These are phyloP conservation scores for Cichlasoma orientale DNA, from an alignment of 2,797 vertebrate species.

Conservation along the genomic window DNA sequence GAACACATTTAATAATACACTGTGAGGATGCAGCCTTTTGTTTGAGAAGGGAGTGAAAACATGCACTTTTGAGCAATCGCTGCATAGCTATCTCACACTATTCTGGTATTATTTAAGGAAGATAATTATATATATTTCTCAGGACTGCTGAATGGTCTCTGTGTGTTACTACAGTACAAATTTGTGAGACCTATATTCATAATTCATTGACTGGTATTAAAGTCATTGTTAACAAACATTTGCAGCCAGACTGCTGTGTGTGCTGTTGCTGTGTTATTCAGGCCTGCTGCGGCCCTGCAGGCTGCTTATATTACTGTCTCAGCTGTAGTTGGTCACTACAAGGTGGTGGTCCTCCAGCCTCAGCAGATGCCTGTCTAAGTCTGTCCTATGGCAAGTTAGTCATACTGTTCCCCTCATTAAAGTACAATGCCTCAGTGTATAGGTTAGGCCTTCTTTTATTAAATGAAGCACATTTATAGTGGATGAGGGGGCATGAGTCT, in stretches of 20 bases:
- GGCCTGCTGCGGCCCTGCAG: constrained; percentile 8
- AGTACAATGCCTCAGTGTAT: constrained; percentile 41
- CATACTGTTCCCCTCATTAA: constrained; percentile 56
- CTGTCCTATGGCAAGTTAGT: constrained; percentile 43
- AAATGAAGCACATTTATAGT: constrained; percentile 31
- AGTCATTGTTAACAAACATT: constrained; percentile 8
- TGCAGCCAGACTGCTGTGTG: constrained; percentile 5
- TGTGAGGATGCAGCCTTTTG: constrained; percentile 27
- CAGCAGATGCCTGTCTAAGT: constrained; percentile 56
- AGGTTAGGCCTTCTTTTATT: constrained; percentile 35
- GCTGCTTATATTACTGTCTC: constrained; percentile 30
- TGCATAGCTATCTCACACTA: neutral
- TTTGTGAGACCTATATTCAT: neutral
- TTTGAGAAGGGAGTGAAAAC: neutral
- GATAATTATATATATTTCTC: neutral
- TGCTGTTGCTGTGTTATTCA: constrained; percentile 20
- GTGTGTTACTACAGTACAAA: neutral
- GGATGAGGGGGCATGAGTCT: constrained; percentile 25
- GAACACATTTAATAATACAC: constrained; percentile 36
- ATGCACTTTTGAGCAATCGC: constrained; percentile 3
- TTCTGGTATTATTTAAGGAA: neutral
- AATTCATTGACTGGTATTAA: neutral
- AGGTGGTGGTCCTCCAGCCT: constrained; percentile 49
- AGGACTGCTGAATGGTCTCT: neutral
- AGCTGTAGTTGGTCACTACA: constrained; percentile 33